phyloP scores from a whole-genome alignment of 2,113 vertebrate genomes.

The Verasper variegatus region DNA sequence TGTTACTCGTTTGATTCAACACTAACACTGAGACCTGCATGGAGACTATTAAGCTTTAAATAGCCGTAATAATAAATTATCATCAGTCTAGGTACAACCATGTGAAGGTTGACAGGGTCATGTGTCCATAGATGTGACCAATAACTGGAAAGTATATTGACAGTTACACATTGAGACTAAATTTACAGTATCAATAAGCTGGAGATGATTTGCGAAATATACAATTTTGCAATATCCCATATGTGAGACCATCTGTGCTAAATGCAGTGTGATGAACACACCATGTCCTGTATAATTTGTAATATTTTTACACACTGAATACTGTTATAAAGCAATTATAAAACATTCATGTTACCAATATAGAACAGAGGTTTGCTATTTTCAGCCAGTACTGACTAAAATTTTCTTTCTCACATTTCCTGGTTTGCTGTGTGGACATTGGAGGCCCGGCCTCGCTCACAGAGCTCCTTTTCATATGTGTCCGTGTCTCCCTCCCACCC shows the following conservation, averaged over 20 bases:
- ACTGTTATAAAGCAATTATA: not conserved
- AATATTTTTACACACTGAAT: not conserved
- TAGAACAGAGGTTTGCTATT: slow-evolving; percentile 11
- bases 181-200: not conserved
- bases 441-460: slow-evolving; percentile 51
- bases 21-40: not conserved
- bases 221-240: not conserved
- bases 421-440: slow-evolving; percentile 49
- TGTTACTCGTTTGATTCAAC: not conserved
- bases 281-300: not conserved
- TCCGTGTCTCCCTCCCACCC: slow-evolving; percentile 37
- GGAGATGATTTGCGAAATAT: not conserved
- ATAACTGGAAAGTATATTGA: not conserved
- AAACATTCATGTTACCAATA: not conserved
- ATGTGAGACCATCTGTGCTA: not conserved
- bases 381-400: slow-evolving; percentile 24
- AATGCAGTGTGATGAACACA: not conserved
- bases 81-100: not conserved
- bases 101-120: not conserved
- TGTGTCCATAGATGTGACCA: not conserved
- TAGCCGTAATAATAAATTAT: not conserved
- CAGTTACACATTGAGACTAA: no score
- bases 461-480: slow-evolving; percentile 69
- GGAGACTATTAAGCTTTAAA: not conserved
- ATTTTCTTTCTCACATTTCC: slow-evolving; percentile 51